Percentiles rank a stretch among this genome's conserved stretches.
phyloP scores from a whole-genome alignment of 2,113 vertebrate species.

The Pelusios castaneus region DNA sequence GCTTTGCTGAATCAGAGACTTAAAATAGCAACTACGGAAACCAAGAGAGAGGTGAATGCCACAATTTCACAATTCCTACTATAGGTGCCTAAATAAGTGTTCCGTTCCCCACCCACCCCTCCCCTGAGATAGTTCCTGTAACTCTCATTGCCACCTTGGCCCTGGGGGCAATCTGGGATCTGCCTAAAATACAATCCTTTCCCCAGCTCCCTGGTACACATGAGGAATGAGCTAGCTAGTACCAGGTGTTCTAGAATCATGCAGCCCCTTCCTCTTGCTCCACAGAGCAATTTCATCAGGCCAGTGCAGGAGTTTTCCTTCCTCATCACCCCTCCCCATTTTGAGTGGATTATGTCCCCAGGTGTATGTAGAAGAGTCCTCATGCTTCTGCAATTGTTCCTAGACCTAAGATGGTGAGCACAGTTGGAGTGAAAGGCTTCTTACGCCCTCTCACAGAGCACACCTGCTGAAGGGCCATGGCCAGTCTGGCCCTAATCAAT shows the following conservation, averaged over 20 bases:
- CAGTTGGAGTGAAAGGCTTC: not conserved
- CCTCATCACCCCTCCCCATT: not conserved
- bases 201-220: not conserved
- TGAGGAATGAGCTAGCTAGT: not conserved
- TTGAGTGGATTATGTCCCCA: not conserved
- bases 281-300: not conserved
- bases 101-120: not conserved
- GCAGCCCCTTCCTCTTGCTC: not conserved
- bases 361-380: not conserved
- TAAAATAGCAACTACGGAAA: conserved; percentile 21
- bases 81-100: conserved; percentile 8
- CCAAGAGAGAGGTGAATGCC: not conserved
- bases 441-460: accelerated
- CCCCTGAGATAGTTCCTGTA: not conserved
- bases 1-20: conserved; percentile 25
- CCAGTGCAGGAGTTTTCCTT: not conserved
- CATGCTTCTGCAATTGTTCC: not conserved
- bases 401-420: not conserved
- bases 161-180: not conserved
- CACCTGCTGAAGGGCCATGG: not conserved
- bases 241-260: not conserved
- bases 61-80: not conserved
- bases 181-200: not conserved
- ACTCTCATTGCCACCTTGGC: not conserved
- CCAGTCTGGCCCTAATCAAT: not conserved